phyloP scores from a whole-genome alignment of 2,113 vertebrate genomes.

The Gadus chalcogrammus region DNA sequence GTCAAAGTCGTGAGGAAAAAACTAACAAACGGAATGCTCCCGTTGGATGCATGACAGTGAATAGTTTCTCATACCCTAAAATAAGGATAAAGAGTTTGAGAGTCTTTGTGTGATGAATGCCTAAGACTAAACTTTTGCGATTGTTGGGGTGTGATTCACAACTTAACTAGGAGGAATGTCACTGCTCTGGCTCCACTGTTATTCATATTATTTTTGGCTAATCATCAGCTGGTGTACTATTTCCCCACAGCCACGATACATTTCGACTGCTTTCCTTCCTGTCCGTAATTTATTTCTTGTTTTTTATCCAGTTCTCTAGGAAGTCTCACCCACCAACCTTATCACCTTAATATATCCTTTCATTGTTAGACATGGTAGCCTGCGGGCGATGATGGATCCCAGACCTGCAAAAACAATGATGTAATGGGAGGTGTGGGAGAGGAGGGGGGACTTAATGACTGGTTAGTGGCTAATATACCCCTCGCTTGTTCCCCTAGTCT shows the following conservation, averaged over 20 bases:
- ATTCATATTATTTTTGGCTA: not conserved
- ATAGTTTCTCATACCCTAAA: slow-evolving; percentile 17
- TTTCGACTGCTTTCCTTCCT: slow-evolving; percentile 12
- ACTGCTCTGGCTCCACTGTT: too few relatives aligned
- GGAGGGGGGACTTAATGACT: slow-evolving; percentile 5
- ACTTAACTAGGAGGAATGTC: too few relatives aligned
- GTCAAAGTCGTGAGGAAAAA: slow-evolving; percentile 20
- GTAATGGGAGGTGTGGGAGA: not conserved
- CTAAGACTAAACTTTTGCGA: too few relatives aligned
- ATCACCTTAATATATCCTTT: not conserved
- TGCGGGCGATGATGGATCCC: slow-evolving; percentile 5
- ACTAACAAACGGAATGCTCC: slow-evolving; percentile 42
- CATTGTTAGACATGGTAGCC: slow-evolving; percentile 3
- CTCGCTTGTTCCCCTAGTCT: slow-evolving; percentile 14
- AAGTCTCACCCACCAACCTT: not conserved
- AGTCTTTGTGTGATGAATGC: not conserved
- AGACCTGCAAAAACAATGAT: slow-evolving; percentile 4
- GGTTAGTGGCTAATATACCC: slow-evolving; percentile 37
- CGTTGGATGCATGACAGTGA: slow-evolving; percentile 37
- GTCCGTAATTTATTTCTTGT: slow-evolving; percentile 3
- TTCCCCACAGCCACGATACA: slow-evolving; percentile 29
- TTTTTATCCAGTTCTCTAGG: not conserved
- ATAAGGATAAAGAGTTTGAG: slow-evolving; percentile 31
- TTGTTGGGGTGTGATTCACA: too few relatives aligned
- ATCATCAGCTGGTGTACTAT: slow-evolving; percentile 6